Evolutionary conservation across 2,888 invertebrate genomes (phyloP).

Genomic region (Monopis laevigella): DNA sequence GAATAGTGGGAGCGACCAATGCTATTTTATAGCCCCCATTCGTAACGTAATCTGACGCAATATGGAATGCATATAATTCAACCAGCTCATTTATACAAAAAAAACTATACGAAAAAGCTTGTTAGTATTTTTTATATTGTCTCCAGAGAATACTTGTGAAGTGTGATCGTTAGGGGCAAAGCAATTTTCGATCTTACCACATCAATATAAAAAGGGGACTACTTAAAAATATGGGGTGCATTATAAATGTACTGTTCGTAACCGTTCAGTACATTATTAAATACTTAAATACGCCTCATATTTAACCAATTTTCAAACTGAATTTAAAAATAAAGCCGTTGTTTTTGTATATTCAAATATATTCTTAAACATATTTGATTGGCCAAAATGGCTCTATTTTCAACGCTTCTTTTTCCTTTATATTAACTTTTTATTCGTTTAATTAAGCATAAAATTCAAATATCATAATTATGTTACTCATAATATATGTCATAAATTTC

Average conservation of each 20-base stretch:
- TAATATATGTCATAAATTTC: not conserved
- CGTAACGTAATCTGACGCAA: no score
- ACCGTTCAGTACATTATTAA: conserved; percentile 3
- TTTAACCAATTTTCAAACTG: conserved; percentile 1
- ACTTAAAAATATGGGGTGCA: not conserved
- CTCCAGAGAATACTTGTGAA: conserved; percentile 37
- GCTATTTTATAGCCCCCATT: no score
- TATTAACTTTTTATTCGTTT: conserved; percentile 1
- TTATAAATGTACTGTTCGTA: no score
- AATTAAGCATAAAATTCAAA: conserved; percentile 2
- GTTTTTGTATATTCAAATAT: not conserved
- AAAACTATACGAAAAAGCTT: conserved; percentile 48
- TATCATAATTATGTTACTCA: conserved; percentile 1
- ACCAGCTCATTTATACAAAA: conserved; percentile 28
- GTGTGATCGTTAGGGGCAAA: conserved; percentile 29
- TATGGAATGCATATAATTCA: no score
- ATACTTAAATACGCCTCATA: conserved; percentile 1
- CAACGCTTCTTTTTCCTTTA: not conserved
- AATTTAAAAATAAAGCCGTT: conserved; percentile 1
- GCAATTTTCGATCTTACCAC: conserved; percentile 8
- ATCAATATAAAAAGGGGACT: conserved; percentile 6
- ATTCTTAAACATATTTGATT: not conserved
- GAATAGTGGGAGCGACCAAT: no score
- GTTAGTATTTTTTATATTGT: conserved; percentile 38
- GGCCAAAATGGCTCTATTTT: conserved; percentile 6